Evolutionary conservation across 2,113 vertebrate species (phyloP), one percentile per base, ranked within the genome.

Genomic region (Tylochromis polylepis): DNA sequence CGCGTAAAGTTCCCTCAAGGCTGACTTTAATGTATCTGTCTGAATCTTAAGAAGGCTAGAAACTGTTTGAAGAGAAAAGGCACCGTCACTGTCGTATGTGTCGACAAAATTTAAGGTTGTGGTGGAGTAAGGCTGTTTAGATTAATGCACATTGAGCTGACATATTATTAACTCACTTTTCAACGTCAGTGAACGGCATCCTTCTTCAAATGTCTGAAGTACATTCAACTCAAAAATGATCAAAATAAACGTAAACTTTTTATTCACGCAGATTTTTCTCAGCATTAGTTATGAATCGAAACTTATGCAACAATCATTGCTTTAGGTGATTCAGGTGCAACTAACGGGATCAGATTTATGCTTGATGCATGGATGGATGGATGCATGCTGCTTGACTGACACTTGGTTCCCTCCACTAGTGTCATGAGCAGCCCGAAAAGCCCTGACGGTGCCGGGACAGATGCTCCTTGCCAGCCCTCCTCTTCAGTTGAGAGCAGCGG

Each of bases 371-470:
- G 43, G 43, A 51, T 75, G 43, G 43, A 51, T 77, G 70, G 11
- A 51, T 51, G 46, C 24, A 8, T 77, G 18, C 46, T 31, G 16
- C 18, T 77, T 77, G 72, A 53, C 18, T 77, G 72, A 70, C 49
- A 79, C 8, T 27, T 87, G 24, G 5, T 53, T 12, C 4, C 27
- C 24, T 12, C 4, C 53, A n/a, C 36, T 67, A 89, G 89, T 18
- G n/a, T 18, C 57, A 95, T 95, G 94, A 90, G 90, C 15, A 80
- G 72, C 6, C 24, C 62, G 24, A 38, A 24, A 8, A 91, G 81
- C 82, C 84, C 81, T 9, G 43, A 57, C 4, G 22, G 22, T 20
- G 83, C 31, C 3, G 75, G 57, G 36, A 62, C 20, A 3, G 62
- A 34, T 5, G 78, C 36, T 6, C 18, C n/a, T 65, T 90, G 85